These are phyloP conservation scores for Coelogynopora nodosa DNA, from an alignment of 2,888 invertebrate genomes.

Conservation along the genomic window DNA sequence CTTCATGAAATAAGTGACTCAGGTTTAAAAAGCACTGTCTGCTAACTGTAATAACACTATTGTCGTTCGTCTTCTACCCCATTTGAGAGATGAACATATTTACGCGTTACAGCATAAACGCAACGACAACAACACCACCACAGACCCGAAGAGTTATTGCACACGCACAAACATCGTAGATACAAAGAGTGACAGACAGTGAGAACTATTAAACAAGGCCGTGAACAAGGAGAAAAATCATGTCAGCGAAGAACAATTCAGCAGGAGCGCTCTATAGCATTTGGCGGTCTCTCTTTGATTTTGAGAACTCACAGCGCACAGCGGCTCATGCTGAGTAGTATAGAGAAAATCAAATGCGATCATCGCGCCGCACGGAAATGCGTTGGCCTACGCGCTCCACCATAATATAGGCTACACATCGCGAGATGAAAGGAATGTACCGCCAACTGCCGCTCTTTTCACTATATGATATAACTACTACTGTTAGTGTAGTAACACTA, in stretches of 20 bases:
- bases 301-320: neutral
- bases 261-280: neutral
- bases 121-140: neutral
- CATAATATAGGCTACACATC: neutral
- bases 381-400: neutral
- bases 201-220: conserved; percentile 20
- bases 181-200: neutral
- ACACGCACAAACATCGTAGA: neutral
- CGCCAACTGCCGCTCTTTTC: neutral
- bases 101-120: neutral
- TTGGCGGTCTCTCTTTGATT: neutral
- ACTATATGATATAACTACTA: neutral
- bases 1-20: too few relatives aligned
- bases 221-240: conserved; percentile 17
- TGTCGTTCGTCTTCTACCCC: neutral
- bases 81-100: conserved; percentile 17
- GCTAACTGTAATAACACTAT: neutral
- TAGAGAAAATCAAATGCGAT: neutral
- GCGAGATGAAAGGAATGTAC: neutral
- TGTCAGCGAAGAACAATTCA: neutral
- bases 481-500: neutral
- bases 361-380: neutral
- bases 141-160: neutral
- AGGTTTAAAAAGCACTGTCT: neutral
- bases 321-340: neutral